Conservation (phyloP, 1,140 invertebrate genomes). For the Drosophila funebris region DNA sequence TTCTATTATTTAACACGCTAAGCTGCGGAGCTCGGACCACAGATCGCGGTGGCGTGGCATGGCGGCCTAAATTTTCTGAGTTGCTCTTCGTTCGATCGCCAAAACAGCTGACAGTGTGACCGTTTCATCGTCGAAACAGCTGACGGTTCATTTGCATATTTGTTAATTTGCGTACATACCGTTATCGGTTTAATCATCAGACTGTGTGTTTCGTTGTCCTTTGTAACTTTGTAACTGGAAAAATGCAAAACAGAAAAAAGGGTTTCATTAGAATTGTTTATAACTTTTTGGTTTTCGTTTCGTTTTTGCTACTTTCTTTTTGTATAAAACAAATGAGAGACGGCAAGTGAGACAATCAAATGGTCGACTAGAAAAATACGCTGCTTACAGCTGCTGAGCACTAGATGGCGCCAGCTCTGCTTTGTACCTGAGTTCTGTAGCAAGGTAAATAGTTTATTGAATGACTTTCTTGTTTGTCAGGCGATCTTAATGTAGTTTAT, state of each 20-base stretch:
- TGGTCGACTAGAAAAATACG: not conserved
- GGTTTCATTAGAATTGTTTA: constrained; percentile 75
- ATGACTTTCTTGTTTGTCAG: too few species aligned
- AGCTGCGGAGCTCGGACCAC: too few species aligned
- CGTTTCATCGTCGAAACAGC: too few species aligned
- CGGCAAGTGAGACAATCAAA: not conserved
- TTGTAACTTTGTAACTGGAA: constrained; percentile 35
- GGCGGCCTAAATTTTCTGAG: too few species aligned
- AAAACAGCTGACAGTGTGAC: too few species aligned
- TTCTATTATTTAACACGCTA: too few species aligned
- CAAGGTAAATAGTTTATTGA: too few species aligned
- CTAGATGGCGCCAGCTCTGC: too few species aligned
- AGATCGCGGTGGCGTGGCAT: too few species aligned
- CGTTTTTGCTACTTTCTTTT: constrained; percentile 10
- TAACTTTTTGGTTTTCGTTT: constrained; percentile 53
- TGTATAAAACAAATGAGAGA: not conserved
- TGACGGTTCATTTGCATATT: not conserved
- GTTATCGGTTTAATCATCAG: constrained; percentile 77
- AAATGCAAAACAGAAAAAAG: constrained; percentile 45
- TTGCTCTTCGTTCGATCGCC: too few species aligned
- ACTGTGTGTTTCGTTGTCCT: constrained; percentile 33
- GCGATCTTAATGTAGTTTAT: too few species aligned
- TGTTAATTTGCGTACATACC: constrained; percentile 43
- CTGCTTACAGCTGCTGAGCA: not conserved
- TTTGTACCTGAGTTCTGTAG: too few species aligned